Evolutionary conservation across 2,797 vertebrate genomes (phyloP).

Genomic region (Toxotes lorentzi): DNA sequence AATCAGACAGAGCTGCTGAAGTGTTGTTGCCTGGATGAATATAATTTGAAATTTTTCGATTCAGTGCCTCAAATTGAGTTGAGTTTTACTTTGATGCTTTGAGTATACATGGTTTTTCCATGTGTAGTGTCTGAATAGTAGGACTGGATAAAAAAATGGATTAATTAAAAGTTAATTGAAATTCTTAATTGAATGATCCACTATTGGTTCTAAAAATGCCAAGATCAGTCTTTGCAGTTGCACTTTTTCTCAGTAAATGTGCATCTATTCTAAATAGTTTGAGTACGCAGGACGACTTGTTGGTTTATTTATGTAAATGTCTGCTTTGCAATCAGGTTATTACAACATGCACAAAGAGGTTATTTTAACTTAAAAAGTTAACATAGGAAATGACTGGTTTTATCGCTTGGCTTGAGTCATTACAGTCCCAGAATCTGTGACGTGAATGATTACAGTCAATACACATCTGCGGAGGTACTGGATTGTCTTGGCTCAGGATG

Average conservation of each 20-base stretch:
- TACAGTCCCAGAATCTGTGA: not conserved
- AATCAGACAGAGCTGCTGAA: not conserved
- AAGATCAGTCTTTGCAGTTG: not conserved
- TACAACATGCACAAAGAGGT: not conserved
- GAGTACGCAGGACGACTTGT: not conserved
- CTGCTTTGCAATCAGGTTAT: not conserved
- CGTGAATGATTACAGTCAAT: not conserved
- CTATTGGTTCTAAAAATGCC: not conserved
- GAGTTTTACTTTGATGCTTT: not conserved
- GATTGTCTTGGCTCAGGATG: not conserved
- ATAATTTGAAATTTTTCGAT: not conserved
- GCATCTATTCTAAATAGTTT: not conserved
- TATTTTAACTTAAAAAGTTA: not conserved
- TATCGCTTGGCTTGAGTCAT: not conserved
- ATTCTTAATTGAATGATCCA: not conserved
- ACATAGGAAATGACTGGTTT: not conserved
- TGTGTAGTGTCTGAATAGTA: too few relatives aligned
- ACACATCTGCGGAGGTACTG: not conserved
- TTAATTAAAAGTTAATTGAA: too few relatives aligned
- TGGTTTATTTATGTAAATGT: not conserved
- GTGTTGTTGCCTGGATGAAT: not conserved
- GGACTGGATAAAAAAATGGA: too few relatives aligned
- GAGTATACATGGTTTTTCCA: not conserved
- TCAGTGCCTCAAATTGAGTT: not conserved
- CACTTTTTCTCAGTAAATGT: not conserved